These are phyloP conservation scores for Phoebastria nigripes DNA, from an alignment of 2,797 vertebrate genomes.

Conservation along the genomic window DNA sequence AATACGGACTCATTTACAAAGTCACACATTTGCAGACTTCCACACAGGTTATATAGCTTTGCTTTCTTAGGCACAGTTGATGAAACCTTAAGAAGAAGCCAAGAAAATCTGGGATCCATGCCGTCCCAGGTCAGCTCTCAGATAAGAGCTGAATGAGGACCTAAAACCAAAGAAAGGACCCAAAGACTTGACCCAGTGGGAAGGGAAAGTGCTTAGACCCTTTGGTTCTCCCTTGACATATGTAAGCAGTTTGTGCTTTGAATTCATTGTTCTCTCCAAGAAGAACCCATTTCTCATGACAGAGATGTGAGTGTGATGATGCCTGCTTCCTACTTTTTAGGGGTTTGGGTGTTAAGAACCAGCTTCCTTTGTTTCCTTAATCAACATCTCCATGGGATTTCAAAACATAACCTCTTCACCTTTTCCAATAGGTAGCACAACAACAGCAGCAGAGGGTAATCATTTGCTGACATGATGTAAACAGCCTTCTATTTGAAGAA, in stretches of 20 bases:
- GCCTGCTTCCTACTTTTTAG: neutral
- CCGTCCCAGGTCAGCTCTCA: neutral
- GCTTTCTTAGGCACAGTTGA: neutral
- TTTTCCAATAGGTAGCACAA: slow-evolving; percentile 57
- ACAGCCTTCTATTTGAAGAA: slow-evolving; percentile 54
- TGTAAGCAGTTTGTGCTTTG: neutral
- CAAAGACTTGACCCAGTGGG: neutral
- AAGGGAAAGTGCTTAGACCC: neutral
- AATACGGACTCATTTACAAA: neutral
- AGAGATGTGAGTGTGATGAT: neutral
- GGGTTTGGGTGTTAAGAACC: neutral
- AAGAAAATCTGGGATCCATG: neutral
- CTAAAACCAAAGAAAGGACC: neutral
- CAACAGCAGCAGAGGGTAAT: slow-evolving; percentile 41
- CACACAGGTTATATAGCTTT: neutral
- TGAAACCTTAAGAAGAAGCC: neutral
- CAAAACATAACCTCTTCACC: slow-evolving; percentile 60
- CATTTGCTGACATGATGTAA: slow-evolving; percentile 59
- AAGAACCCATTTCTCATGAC: slow-evolving; percentile 1
- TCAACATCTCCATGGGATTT: slow-evolving; percentile 40
- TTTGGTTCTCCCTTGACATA: neutral
- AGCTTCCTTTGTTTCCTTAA: slow-evolving; percentile 52
- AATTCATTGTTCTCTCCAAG: neutral
- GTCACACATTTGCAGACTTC: neutral
- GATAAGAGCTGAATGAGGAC: neutral